Base-by-base conservation (phyloP, 2,113 vertebrate species). In the Patagioenas fasciata region DNA sequence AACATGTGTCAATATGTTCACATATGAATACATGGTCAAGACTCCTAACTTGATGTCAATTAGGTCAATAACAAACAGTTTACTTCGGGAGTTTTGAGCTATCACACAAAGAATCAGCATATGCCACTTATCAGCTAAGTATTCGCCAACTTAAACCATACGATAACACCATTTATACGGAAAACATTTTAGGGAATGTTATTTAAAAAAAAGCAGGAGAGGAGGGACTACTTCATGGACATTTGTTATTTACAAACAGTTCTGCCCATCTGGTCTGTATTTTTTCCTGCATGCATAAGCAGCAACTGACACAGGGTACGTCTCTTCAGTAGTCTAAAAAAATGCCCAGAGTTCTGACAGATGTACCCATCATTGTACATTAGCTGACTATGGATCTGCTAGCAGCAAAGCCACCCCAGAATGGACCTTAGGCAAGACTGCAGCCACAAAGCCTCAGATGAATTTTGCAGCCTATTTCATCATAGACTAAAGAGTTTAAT, bases 301-400 rank as follows among this genome's bases (percentile, higher is more conserved):
- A 13, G 17, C 13, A 57, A 56, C 5, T 66, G 31, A 34, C 0
- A 1, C 16, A 57, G 26, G 0, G 8, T 36, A 38, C 28, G 21
- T 32, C 13, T 50, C 58, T 57, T 67, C 36, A 29, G 25, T 7
- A 66, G 10, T 26, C 2, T 38, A 70, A 73, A 79, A 15, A 73
- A 73, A 65, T n/a, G 28, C 6, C 10, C n/a, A 5, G 13, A 65
- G 23, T 53, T 92, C 79, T 66, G 8, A 15, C 8, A 80, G 25
- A 69, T 3, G 24, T 36, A 36, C 9, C 66, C 18, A 69, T 3
- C 21, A 10, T 4, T 28, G 5, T 16, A 28, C 5, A 31, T 14
- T 21, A 48, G 5, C 34, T 57, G 28, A 7, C 18, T 36, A 11
- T 20, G 4, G 20, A 15, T 2, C 1, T 50, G 17, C 34, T 1